Evolutionary conservation across 37 sponge, comb jelly and placozoan species (phyloP), one percentile per base, ranked within the genome.

Genomic region (Halisarca cf. caerulea): DNA sequence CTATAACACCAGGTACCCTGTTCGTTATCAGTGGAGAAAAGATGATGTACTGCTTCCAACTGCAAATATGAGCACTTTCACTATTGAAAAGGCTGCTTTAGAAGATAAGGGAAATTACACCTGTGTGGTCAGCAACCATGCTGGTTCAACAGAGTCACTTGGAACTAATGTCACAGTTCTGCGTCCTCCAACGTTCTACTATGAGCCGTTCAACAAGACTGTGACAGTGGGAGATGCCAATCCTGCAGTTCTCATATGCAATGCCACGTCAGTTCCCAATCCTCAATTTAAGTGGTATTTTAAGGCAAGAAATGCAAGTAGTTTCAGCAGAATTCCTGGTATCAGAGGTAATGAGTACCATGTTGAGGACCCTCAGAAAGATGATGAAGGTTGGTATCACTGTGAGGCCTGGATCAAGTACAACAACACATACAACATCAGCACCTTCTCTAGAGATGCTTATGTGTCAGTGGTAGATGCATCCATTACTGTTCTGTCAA

Each of bases 221-320:
- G 30, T n/a, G 15, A 62, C 30, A 30, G 64, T 30, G 9, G 64
- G 64, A 62, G 64, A 62, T 62, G 30, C 30, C 5, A n/a, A 30
- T 23, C 30, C 64, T 62, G 64, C 64, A 7, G 30, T 30, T n/a
- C 30, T 62, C 30, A n/a, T 30, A 62, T 71, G 72, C 18, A 71
- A 71, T 71, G 72, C 72, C 7, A 71, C 72, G 7, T 32, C 72
- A 7, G 23, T 36, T 20, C 72, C 72, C 39, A 71, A 71, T 71
- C 72, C 72, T 20, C 72, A 71, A 36, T 71, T 71, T 33, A 71
- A 30, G 41, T 71, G 72, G 72, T 71, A 71, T 33, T 71, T 71
- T 18, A 71, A 18, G 41, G 40, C 40, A 38, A 18, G 5, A 18
- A 20, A 71, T 37, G 40, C 20, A 5, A 36, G 32, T 3, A 36